Evolutionary conservation across 1,140 invertebrate species (phyloP), one percentile per base, ranked within the genome.

Genomic region (Dendroctonus ponderosae): DNA sequence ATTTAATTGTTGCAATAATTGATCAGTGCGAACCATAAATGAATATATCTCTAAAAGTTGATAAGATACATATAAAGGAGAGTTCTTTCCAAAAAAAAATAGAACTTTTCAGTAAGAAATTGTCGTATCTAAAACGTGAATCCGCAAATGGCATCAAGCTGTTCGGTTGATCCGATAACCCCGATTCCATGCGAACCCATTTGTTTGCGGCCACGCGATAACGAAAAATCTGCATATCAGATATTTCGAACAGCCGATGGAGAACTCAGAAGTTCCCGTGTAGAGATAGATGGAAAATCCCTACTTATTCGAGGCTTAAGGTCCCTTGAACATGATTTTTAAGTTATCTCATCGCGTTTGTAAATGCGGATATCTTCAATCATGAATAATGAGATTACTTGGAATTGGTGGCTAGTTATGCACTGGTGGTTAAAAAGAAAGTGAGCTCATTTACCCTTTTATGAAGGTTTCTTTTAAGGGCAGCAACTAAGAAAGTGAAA

Each of bases 201-300:
- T 62, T 62, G 51, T 62, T 62, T 62, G 61, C 61, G 51, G 61
- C 49, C 61, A 62, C n/a, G 61, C 48, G 61, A 62, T 62, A 62
- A 62, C 49, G 56, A 62, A 62, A 62, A 62, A 62, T 62, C 61
- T 62, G 51, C 61, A 62, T 62, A 62, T 62, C 61, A 53, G 61
- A 62, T 62, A 61, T 61, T 50, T 61, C 58, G 46, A 61, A 50
- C 15, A 50, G 46, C 46, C 8, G 58, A n/a, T 46, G 43, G 12
- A 61, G 43, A 46, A 61, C 48, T 61, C 44, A 43, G 15, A 38
- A 37, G 43, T 44, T 50, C 42, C 38, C 15, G 8, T 40, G 53
- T 38, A 43, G 14, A 43, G 56, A 50, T 12, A 43, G 56, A 50
- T 12, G 11, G 49, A 61, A 61, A 61, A 61, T 40, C 48, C 39